A percentile compares a stretch with the other conserved stretches of the same genome.
Evolutionary conservation across 2,888 invertebrate genomes (phyloP).

Genomic region (Leptopilina drosophilae): DNA sequence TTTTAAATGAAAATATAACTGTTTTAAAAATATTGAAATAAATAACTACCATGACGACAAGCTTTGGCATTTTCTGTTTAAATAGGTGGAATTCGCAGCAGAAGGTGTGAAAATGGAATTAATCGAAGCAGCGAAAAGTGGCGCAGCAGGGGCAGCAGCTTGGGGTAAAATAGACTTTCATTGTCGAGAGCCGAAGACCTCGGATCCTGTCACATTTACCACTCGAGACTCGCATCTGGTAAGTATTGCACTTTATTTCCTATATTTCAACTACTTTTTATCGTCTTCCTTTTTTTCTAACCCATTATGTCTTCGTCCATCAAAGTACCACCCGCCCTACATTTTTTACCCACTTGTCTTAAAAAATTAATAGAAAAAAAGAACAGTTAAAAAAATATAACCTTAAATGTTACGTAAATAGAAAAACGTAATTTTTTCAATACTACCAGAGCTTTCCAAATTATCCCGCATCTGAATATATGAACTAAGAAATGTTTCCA

Average conservation of each 20-base stretch:
- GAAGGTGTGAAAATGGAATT: conserved; percentile 92
- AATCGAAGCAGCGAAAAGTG: conserved; percentile 90
- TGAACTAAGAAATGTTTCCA: too few species aligned
- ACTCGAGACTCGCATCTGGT: conserved; percentile 95
- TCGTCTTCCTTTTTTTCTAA: conserved; percentile 27
- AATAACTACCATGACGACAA: background rate
- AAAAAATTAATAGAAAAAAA: too few species aligned
- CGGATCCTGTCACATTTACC: conserved; percentile 94
- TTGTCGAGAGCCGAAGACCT: conserved; percentile 90
- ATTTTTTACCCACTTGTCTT: background rate
- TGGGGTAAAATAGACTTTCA: conserved; percentile 90
- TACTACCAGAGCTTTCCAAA: too few species aligned
- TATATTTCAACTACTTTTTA: too few species aligned
- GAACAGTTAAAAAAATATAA: too few species aligned
- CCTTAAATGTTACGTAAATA: too few species aligned
- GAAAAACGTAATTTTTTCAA: too few species aligned
- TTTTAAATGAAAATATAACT: too few species aligned
- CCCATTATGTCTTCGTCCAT: background rate
- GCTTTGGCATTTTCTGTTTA: background rate
- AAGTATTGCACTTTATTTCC: conserved; percentile 74
- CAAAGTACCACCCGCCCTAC: background rate
- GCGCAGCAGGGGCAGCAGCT: conserved; percentile 80
- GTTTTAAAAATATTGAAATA: background rate
- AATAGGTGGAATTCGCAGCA: conserved; percentile 93
- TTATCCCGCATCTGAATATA: too few species aligned